Evolutionary conservation across 2,888 invertebrate species (phyloP).

Genomic region (Campopleginae sp.): DNA sequence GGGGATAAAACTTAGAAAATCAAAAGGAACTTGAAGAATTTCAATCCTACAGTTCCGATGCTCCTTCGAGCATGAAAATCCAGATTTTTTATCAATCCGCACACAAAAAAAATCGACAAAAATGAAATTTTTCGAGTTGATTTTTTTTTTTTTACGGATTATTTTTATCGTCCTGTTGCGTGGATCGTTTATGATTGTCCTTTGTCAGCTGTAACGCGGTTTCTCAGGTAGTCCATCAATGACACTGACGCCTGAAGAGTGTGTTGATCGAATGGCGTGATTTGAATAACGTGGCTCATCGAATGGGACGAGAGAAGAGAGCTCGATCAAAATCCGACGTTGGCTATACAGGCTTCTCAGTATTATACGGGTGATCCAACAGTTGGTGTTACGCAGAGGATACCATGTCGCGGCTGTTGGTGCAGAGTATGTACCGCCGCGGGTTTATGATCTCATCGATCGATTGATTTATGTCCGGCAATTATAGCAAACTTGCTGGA

Average conservation of each 20-base stretch:
- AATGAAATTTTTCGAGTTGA: too few species aligned
- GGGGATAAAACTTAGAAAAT: background rate
- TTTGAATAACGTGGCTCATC: constrained; percentile 71
- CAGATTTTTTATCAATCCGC: background rate
- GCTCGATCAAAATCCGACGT: constrained; percentile 82
- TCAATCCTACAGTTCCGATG: too few species aligned
- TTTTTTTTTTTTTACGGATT: too few species aligned
- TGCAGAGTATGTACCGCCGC: constrained; percentile 81
- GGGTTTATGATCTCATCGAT: constrained; percentile 84
- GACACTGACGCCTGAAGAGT: constrained; percentile 9
- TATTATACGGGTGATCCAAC: constrained; percentile 68
- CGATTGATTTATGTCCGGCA: constrained; percentile 84
- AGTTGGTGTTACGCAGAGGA: constrained; percentile 76
- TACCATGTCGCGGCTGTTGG: constrained; percentile 73
- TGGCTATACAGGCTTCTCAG: constrained; percentile 69
- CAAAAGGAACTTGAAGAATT: background rate
- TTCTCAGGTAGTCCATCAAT: background rate
- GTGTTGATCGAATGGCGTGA: constrained; percentile 32
- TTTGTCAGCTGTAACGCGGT: background rate
- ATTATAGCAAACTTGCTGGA: constrained; percentile 82
- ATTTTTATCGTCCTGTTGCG: background rate
- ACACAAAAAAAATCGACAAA: too few species aligned
- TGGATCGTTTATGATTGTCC: background rate
- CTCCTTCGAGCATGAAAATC: too few species aligned
- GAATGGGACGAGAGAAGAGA: constrained; percentile 62